Conservation (phyloP, 2,888 invertebrate genomes). For the Clitarchus hookeri region DNA sequence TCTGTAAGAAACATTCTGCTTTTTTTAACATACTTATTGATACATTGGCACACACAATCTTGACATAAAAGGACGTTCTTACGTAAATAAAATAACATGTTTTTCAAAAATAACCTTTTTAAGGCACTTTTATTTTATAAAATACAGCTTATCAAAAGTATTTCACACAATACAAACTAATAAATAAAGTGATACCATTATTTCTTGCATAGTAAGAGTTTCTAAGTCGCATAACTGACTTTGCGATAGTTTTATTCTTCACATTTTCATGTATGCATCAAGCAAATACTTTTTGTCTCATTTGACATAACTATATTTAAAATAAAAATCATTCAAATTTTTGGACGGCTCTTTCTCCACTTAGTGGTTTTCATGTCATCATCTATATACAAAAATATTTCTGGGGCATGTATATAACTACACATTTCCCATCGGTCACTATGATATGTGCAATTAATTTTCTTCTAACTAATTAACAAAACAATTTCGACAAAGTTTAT, state of each 20-base stretch:
- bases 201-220: conserved; percentile 7
- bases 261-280: background rate
- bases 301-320: background rate
- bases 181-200: background rate
- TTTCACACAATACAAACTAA: background rate
- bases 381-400: background rate
- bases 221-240: background rate
- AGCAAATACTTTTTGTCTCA: background rate
- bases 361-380: background rate
- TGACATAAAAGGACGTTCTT: background rate
- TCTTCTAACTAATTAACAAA: no score
- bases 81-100: background rate
- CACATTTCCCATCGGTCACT: background rate
- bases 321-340: background rate
- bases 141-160: background rate
- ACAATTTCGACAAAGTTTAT: no score
- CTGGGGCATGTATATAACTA: background rate
- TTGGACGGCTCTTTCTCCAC: background rate
- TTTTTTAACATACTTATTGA: no score
- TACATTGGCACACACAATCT: no score
- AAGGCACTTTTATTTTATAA: background rate
- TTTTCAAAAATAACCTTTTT: conserved; percentile 2
- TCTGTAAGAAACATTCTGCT: no score
- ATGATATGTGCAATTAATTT: conserved; percentile 4
- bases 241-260: background rate